Percentiles rank a stretch among this genome's conserved stretches.
phyloP scores from a whole-genome alignment of 64 coral and sea anemone species.

The Stichodactyla mertensii region DNA sequence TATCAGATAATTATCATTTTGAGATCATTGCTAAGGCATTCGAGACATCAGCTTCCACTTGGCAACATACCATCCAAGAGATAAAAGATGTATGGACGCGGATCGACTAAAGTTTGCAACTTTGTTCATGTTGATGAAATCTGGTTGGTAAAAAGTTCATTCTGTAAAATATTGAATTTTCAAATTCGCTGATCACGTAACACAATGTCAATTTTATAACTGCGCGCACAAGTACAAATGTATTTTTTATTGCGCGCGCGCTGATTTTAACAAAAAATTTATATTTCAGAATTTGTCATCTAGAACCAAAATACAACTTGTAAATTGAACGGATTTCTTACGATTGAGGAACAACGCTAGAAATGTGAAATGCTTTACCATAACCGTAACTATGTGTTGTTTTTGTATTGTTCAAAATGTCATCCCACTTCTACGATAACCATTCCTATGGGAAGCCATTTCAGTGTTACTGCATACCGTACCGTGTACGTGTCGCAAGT shows the following conservation, averaged over 20 bases:
- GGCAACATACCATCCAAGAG: background rate
- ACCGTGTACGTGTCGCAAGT: too few species aligned
- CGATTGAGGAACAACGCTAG: background rate
- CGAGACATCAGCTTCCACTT: background rate
- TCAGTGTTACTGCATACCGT: too few species aligned
- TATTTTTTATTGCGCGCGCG: background rate
- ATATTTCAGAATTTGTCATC: background rate
- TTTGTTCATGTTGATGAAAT: slow-evolving; percentile 26
- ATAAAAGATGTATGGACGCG: slow-evolving; percentile 12
- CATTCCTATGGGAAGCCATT: too few species aligned
- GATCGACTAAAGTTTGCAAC: slow-evolving; percentile 1
- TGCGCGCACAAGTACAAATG: background rate
- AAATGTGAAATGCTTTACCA: too few species aligned
- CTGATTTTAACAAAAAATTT: background rate
- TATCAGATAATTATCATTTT: background rate
- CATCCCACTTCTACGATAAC: too few species aligned
- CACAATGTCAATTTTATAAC: background rate
- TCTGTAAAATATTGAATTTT: background rate
- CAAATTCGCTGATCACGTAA: background rate
- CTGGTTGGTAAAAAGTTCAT: background rate
- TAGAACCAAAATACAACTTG: too few species aligned
- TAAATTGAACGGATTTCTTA: background rate
- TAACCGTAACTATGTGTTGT: too few species aligned
- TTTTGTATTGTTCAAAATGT: too few species aligned
- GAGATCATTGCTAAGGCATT: background rate